phyloP scores from a whole-genome alignment of 2,888 invertebrate genomes.

The Drosophila recens region DNA sequence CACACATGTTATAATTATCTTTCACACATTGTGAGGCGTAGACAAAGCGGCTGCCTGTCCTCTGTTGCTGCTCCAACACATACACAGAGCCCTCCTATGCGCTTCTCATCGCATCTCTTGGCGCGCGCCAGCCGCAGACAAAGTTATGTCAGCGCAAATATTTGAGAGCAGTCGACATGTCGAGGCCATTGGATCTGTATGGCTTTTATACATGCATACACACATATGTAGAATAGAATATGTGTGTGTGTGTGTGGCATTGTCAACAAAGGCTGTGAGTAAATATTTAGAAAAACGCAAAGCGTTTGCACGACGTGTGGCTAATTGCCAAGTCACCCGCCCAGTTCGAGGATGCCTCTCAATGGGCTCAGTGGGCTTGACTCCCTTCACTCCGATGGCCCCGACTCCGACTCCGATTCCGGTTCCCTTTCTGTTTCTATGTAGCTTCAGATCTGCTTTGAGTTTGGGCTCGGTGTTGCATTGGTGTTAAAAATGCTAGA shows the following conservation, averaged over 20 bases:
- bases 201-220: background rate
- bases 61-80: constrained; percentile 23
- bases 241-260: constrained; percentile 25
- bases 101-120: constrained; percentile 30
- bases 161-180: constrained; percentile 61
- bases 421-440: background rate
- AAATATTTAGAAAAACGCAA: constrained; percentile 66
- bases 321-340: constrained; percentile 62
- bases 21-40: constrained; percentile 67
- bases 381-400: constrained; percentile 3
- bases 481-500: constrained; percentile 69
- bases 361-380: background rate
- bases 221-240: background rate
- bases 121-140: constrained; percentile 73
- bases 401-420: background rate
- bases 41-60: constrained; percentile 63
- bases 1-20: constrained; percentile 75
- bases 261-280: constrained; percentile 61
- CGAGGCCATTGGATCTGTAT: constrained; percentile 36
- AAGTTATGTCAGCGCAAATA: constrained; percentile 79
- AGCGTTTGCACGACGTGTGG: constrained; percentile 59
- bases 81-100: constrained; percentile 18
- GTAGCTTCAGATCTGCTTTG: background rate
- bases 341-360: constrained; percentile 17
- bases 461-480: background rate